phyloP scores from a whole-genome alignment of 2,888 invertebrate species.

The Anaspis maculata region DNA sequence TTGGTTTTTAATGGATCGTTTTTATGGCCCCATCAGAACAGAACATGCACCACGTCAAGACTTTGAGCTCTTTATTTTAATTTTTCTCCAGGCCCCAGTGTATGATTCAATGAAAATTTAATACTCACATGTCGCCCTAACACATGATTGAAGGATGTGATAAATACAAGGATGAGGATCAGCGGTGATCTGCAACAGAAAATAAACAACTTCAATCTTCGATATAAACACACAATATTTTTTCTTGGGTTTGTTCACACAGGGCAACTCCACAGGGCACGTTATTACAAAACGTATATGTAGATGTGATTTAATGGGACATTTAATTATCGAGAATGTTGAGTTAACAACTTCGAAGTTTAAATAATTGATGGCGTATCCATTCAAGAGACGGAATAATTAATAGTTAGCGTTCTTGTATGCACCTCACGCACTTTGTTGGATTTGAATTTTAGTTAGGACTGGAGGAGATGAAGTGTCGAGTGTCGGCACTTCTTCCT shows the following conservation, averaged over 20 bases:
- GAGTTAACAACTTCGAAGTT: too few species aligned
- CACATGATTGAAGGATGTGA: constrained; percentile 46
- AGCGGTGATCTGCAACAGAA: constrained; percentile 54
- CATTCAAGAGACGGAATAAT: constrained; percentile 5
- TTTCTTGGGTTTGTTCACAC: too few species aligned
- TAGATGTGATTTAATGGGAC: constrained; percentile 12
- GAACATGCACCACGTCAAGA: too few species aligned
- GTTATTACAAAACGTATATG: too few species aligned
- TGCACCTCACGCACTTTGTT: constrained; percentile 12
- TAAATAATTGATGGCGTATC: constrained; percentile 8
- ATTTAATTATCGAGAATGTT: constrained; percentile 12
- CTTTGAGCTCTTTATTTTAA: too few species aligned
- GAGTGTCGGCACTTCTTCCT: constrained; percentile 12
- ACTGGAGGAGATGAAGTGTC: constrained; percentile 4
- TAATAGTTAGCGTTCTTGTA: constrained; percentile 6
- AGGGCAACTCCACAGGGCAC: too few species aligned
- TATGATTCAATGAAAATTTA: too few species aligned
- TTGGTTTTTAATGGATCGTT: too few species aligned
- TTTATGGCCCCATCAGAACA: too few species aligned
- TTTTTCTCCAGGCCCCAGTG: too few species aligned
- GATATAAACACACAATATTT: constrained; percentile 36
- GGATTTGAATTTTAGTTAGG: constrained; percentile 12
- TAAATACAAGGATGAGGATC: constrained; percentile 50
- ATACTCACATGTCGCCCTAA: constrained; percentile 55
- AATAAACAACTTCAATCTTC: constrained; percentile 54